Evolutionary conservation across 2,113 vertebrate species (phyloP), one percentile per base, ranked within the genome.

Genomic region (Dascyllus trimaculatus): DNA sequence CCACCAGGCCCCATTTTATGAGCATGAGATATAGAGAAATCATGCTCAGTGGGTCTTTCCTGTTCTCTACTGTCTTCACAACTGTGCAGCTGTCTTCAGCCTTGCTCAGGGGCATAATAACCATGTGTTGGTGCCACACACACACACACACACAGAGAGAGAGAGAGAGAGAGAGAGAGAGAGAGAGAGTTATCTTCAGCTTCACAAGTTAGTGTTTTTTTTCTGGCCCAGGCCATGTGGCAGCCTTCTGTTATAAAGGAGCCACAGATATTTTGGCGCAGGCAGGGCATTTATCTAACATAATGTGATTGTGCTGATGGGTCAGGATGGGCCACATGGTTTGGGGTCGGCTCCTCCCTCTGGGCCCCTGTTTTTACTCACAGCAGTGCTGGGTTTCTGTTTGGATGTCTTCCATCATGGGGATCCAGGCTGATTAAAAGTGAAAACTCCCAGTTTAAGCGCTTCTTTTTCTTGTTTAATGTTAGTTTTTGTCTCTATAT

Each of bases 281-380:
- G 67, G 80, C 77, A 13, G 48, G 73, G 67, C 90, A 89, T 91
- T 91, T 89, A 91, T 93, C 89, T 70, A 58, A 19, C 70, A 75
- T 92, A 92, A 92, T 89, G 87, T 90, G 87, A 92, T 92, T 86
- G 72, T 51, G 84, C 70, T 84, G 89, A 92, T 89, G 54, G 81
- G 75, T 89, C 91, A 78, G 76, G 73, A 53, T 71, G 85, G 85
- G 77, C 84, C 88, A 79, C 90, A 89, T 83, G 78, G 74, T 87
- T 66, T 71, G 76, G 48, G 88, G 84, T 87, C 71, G 29, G 69
- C 43, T 75, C 68, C 87, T 80, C 71, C 77, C 78, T 61, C 76
- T 59, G 38, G 57, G 76, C 86, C 52, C 29, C 40, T 86, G 80
- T 59, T 86, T 89, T 86, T 73, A 78, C 80, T 85, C 81, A 71